A percentile compares a stretch with the other conserved stretches of the same genome.
Evolutionary conservation across 2,888 invertebrate species (phyloP).

Genomic region (Meloe dianella): DNA sequence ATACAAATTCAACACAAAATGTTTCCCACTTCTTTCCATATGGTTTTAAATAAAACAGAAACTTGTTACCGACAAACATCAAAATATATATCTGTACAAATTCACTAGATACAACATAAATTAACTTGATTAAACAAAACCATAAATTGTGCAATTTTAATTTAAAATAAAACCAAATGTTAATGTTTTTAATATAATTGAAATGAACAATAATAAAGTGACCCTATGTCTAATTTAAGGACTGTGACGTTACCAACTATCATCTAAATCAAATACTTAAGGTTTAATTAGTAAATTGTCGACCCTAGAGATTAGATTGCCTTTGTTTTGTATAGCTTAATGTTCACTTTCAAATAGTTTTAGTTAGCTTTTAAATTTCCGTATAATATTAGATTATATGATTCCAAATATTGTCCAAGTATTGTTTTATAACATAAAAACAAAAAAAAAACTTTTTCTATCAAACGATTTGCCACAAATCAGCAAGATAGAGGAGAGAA

Average conservation of each 20-base stretch:
- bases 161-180: background rate
- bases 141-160: background rate
- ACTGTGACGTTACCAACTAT: background rate
- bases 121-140: conserved; percentile 24
- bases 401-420: no score
- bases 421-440: no score
- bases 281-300: background rate
- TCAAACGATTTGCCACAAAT: background rate
- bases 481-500: background rate
- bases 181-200: conserved; percentile 20
- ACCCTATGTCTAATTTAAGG: background rate
- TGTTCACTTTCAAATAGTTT: background rate
- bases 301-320: background rate
- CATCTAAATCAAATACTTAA: background rate
- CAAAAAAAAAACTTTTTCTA: no score
- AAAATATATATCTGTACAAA: conserved; percentile 25
- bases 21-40: background rate
- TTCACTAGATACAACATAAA: conserved; percentile 21
- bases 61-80: conserved; percentile 3
- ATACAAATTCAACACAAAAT: background rate
- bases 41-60: conserved; percentile 3
- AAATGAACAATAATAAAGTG: conserved; percentile 14
- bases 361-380: background rate
- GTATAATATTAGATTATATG: no score
- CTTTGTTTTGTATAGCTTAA: background rate